Evolutionary conservation across 1,140 invertebrate species (phyloP).

Genomic region (Ceratosolen solmsi): DNA sequence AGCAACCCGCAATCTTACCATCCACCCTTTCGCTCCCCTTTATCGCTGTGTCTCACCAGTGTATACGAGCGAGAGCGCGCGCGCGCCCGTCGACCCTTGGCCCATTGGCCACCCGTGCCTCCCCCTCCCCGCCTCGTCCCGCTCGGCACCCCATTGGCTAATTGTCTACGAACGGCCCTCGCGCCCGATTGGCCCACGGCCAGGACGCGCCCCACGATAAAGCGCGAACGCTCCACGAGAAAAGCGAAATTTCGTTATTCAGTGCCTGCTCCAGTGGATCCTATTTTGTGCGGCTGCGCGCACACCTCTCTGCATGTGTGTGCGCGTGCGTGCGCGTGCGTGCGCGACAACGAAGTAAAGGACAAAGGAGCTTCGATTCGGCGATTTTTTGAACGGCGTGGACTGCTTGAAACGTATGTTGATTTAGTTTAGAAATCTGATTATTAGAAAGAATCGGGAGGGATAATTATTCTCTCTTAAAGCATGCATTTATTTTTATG

Average conservation of each 20-base stretch:
- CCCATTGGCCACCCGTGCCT: neutral
- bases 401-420: neutral
- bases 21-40: neutral
- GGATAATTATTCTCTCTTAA: neutral
- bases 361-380: slow-evolving; percentile 4
- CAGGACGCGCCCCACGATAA: neutral
- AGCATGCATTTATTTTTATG: too few species aligned
- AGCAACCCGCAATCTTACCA: too few species aligned
- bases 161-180: slow-evolving; percentile 16
- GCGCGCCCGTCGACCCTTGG: neutral
- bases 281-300: neutral
- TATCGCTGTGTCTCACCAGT: neutral
- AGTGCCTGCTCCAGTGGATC: slow-evolving; percentile 7
- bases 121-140: neutral
- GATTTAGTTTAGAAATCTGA: neutral
- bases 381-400: too few species aligned
- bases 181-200: slow-evolving; percentile 25
- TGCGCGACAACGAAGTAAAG: neutral
- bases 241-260: slow-evolving; percentile 23
- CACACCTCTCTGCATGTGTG: neutral
- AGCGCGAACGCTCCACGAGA: neutral
- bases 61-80: neutral
- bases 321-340: neutral
- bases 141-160: slow-evolving; percentile 33
- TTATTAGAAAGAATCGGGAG: neutral